Percentiles rank a stretch among this genome's conserved stretches.
Evolutionary conservation across 2,797 vertebrate species (phyloP).

Genomic region (Coracias cyanogaster): DNA sequence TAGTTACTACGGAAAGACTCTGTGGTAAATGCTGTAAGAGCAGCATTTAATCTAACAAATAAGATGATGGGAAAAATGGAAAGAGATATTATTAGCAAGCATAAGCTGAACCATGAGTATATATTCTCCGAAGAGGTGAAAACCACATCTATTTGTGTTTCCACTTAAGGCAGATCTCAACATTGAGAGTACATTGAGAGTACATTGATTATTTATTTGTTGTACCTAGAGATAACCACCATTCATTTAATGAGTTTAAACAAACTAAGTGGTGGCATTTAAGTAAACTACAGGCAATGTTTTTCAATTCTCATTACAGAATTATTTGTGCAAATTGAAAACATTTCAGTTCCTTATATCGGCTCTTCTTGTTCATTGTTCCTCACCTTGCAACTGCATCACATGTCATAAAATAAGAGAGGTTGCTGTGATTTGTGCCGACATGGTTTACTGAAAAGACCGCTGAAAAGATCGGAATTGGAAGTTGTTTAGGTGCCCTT

Average conservation of each 20-base stretch:
- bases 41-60: conserved; percentile 39
- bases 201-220: conserved; percentile 11
- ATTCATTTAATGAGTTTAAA: neutral
- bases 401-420: neutral
- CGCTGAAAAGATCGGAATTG: fast-evolving
- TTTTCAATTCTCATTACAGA: neutral
- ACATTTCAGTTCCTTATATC: neutral
- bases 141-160: conserved; percentile 32
- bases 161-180: neutral
- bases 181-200: neutral
- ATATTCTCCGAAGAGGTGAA: conserved; percentile 28
- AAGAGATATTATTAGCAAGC: conserved; percentile 27
- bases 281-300: neutral
- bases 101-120: conserved; percentile 28
- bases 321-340: neutral
- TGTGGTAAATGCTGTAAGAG: neutral
- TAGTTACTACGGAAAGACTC: conserved; percentile 13
- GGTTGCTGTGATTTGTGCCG: neutral
- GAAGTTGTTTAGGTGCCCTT: neutral
- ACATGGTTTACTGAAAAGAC: neutral
- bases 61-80: neutral
- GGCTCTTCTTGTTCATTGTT: neutral
- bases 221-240: neutral
- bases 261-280: neutral
- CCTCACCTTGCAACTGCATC: neutral